Evolutionary conservation across 2,797 vertebrate genomes (phyloP), one percentile per base, ranked within the genome.

Genomic region (Acanthopagrus latus): DNA sequence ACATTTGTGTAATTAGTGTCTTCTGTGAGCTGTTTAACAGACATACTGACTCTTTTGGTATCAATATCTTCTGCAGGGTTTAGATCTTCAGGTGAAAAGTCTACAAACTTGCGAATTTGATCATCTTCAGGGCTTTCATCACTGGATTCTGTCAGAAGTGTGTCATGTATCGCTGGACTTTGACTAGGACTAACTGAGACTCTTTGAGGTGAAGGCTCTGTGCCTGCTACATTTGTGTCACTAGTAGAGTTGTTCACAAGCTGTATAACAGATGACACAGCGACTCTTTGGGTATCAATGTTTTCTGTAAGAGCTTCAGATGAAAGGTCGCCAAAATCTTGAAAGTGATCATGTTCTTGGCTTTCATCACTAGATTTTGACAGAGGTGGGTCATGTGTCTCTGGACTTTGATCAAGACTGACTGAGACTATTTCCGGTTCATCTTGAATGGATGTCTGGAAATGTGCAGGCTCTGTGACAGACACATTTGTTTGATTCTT

Each of bases 301-400:
- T 77, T 64, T 47, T 86, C 78, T 77, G 4, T 27, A 47, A 47
- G 70, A 33, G 84, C 54, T 51, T 88, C 76, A 56, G 57, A 47
- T 51, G 83, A 90, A 66, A 79, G 44, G 10, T 89, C 87, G 71
- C 86, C 54, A 73, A 59, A 86, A 29, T 64, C 21, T 14, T 56
- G 47, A 9, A 66, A 83, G 47, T 88, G 41, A 27, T 85, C 17
- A 66, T 23, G 33, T 63, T 83, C 74, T 43, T 59, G 41, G 71
- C 68, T 84, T 62, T 68, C 63, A 57, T 78, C 70, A 44, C 25
- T 82, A 4, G 71, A 85, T 58, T 84, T 80, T 57, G 82, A 84
- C 17, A 50, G 27, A 79, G 44, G 13, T 52, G 47, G 33, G 16
- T 78, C 64, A 62, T 68, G 48, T 65, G 48, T 63, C 46, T 91